A percentile compares a stretch with the other conserved stretches of the same genome.
Conservation (phyloP, 2,113 vertebrate species). For the Pterocles gutturalis region DNA sequence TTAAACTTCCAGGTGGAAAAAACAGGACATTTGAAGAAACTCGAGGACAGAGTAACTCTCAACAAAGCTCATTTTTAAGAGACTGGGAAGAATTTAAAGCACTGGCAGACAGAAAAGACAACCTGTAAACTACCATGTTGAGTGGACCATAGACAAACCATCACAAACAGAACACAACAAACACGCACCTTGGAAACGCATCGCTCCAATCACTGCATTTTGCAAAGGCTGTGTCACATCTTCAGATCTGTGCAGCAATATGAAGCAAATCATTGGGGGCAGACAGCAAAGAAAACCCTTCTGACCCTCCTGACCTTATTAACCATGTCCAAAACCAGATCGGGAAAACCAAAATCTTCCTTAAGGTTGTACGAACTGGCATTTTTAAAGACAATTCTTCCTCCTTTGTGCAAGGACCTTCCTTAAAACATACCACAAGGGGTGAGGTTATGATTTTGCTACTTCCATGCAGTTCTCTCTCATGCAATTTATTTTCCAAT, state of each 20-base stretch:
- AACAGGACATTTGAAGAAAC: not conserved
- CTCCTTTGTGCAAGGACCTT: not conserved
- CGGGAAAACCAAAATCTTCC: not conserved
- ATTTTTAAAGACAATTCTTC: not conserved
- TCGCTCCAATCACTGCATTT: not conserved
- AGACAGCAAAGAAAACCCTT: not conserved
- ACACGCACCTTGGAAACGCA: not conserved
- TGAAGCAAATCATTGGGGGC: not conserved
- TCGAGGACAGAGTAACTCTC: not conserved
- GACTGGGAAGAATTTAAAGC: not conserved
- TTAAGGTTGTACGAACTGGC: accelerated
- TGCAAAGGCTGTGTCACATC: not conserved
- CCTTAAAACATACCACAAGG: not conserved
- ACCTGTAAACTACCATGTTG: not conserved
- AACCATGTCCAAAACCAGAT: not conserved
- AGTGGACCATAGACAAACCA: not conserved
- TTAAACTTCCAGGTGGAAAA: not conserved
- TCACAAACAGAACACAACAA: not conserved
- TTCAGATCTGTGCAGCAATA: not conserved
- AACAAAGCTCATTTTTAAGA: not conserved
- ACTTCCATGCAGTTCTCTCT: not conserved
- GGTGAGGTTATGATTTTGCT: not conserved
- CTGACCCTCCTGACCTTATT: not conserved
- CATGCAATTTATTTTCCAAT: not conserved
- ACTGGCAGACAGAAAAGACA: not conserved